A percentile compares a stretch with the other conserved stretches of the same genome.
Conservation (phyloP, 2,888 invertebrate species). For the Pristionchus maxplancki region DNA sequence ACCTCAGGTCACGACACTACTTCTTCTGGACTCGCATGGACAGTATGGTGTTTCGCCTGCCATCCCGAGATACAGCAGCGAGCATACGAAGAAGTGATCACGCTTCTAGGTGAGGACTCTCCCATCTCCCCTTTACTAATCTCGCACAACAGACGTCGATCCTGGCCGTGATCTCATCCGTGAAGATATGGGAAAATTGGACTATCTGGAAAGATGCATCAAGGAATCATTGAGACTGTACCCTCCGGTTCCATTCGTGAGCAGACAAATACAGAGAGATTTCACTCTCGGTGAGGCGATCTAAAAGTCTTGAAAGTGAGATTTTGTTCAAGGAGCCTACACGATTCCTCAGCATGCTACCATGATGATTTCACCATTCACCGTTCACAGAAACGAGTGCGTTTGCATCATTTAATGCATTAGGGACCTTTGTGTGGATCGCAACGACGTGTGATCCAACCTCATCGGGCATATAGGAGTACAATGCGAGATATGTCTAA, state of each 20-base stretch:
- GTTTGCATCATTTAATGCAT: not conserved
- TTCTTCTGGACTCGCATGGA: slow-evolving; percentile 55
- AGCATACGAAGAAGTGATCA: not conserved
- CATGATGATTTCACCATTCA: not conserved
- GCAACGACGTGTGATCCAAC: no score
- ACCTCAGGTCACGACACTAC: slow-evolving; percentile 59
- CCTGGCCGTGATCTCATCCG: not conserved
- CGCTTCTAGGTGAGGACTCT: not conserved
- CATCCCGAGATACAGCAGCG: slow-evolving; percentile 41
- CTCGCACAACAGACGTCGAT: not conserved
- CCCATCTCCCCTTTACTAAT: not conserved
- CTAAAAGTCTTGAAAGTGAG: not conserved
- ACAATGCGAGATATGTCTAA: no score
- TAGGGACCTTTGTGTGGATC: no score
- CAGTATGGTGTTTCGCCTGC: slow-evolving; percentile 56
- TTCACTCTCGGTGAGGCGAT: not conserved
- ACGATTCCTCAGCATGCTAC: not conserved
- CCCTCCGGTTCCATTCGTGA: slow-evolving; percentile 44
- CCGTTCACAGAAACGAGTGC: slow-evolving; percentile 34
- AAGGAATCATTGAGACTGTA: slow-evolving; percentile 42
- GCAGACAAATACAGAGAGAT: slow-evolving; percentile 27
- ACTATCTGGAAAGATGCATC: slow-evolving; percentile 29
- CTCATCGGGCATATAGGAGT: no score
- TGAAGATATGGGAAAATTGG: slow-evolving; percentile 13
- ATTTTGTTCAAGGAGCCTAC: not conserved